These are phyloP conservation scores for Callaeas wilsoni DNA, from an alignment of 2,113 vertebrate genomes.

Conservation along the genomic window DNA sequence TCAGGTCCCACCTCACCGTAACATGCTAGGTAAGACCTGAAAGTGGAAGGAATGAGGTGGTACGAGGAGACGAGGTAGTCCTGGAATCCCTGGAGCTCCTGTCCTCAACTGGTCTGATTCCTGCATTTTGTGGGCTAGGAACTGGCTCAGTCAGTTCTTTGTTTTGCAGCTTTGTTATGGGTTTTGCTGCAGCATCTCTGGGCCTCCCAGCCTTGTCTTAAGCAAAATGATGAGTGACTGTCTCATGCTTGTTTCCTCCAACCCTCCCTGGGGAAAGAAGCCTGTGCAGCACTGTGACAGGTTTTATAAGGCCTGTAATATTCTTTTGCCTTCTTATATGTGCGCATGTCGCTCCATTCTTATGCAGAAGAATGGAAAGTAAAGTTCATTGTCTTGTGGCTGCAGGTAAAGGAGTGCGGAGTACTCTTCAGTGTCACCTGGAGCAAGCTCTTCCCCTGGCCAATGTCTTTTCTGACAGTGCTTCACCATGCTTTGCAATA, in stretches of 20 bases:
- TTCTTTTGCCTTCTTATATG: neutral
- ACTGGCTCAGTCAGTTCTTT: neutral
- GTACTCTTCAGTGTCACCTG: neutral
- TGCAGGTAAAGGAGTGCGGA: neutral
- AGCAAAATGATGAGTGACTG: neutral
- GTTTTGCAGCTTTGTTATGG: neutral
- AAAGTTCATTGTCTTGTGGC: neutral
- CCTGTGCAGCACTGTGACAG: neutral
- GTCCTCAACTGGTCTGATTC: neutral
- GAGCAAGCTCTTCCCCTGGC: neutral
- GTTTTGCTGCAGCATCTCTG: neutral
- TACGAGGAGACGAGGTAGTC: neutral
- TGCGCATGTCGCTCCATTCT: neutral
- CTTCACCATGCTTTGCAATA: accelerated
- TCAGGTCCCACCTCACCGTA: neutral
- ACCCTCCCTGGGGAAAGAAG: neutral
- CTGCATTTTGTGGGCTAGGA: neutral
- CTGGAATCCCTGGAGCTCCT: neutral
- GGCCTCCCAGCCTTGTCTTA: neutral
- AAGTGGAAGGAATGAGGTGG: neutral
- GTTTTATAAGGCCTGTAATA: neutral
- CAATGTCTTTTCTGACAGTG: neutral
- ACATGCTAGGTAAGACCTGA: neutral
- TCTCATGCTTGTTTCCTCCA: neutral
- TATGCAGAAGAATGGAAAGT: neutral